Conservation (phyloP, 2,888 invertebrate species). For the Dryomyza anilis region DNA sequence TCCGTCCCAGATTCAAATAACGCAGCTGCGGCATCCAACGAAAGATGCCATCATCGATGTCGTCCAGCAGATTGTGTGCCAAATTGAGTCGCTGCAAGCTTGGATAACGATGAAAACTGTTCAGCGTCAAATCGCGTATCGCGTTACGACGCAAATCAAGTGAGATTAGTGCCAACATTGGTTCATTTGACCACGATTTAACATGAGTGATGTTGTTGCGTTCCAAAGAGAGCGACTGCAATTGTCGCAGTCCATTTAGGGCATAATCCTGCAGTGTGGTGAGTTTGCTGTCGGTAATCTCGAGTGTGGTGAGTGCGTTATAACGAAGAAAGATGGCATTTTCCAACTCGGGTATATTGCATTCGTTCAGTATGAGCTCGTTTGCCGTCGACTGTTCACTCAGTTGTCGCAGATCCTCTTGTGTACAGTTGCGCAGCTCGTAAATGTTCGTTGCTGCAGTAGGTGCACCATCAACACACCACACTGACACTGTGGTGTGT, state of each 20-base stretch:
- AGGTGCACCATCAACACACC: too few relatives aligned
- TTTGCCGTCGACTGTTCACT: neutral
- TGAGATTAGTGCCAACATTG: conserved; percentile 45
- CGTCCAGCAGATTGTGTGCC: conserved; percentile 50
- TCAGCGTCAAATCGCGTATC: conserved; percentile 39
- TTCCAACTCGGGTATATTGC: conserved; percentile 47
- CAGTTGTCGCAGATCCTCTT: conserved; percentile 32
- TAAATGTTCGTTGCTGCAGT: conserved; percentile 17
- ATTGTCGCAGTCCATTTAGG: conserved; percentile 48
- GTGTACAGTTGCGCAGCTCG: conserved; percentile 40
- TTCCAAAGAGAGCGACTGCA: conserved; percentile 50
- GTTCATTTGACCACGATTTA: conserved; percentile 52
- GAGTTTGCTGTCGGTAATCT: conserved; percentile 49
- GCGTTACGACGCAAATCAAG: conserved; percentile 55
- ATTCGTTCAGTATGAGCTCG: conserved; percentile 45
- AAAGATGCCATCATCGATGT: conserved; percentile 48
- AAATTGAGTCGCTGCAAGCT: conserved; percentile 55
- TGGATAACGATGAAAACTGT: conserved; percentile 50
- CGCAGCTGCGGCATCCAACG: conserved; percentile 48
- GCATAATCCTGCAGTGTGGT: conserved; percentile 48
- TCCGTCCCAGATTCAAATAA: conserved; percentile 54
- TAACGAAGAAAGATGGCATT: conserved; percentile 53
- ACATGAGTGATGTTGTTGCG: conserved; percentile 53
- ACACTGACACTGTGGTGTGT: too few relatives aligned
- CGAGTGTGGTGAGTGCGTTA: conserved; percentile 43